phyloP scores from a whole-genome alignment of 2,888 invertebrate species.

The Mantis religiosa region DNA sequence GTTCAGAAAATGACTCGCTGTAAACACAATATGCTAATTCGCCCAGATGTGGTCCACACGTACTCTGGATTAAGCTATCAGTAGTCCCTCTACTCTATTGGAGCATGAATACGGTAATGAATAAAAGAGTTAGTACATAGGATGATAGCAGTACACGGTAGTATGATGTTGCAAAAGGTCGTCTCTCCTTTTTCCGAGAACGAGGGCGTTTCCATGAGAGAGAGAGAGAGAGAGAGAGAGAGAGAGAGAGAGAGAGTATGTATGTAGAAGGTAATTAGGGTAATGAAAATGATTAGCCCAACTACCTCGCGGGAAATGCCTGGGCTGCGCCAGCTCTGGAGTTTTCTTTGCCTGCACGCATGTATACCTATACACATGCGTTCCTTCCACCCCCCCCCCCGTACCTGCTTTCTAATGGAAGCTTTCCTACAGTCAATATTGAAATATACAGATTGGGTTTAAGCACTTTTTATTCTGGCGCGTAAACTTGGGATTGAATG shows the following conservation, averaged over 20 bases:
- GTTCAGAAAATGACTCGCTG: background rate
- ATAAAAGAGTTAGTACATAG: background rate
- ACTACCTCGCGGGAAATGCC: background rate
- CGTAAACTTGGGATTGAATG: background rate
- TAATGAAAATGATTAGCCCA: slow-evolving; percentile 25
- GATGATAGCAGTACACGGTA: background rate
- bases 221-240: too few species aligned
- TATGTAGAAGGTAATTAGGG: slow-evolving; percentile 19
- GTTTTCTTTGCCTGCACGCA: background rate
- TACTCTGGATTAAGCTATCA: background rate
- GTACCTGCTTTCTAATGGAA: background rate
- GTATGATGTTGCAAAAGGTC: background rate
- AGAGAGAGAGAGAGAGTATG: background rate
- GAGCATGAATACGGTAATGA: background rate
- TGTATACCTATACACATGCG: background rate
- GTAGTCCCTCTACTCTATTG: background rate
- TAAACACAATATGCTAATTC: background rate
- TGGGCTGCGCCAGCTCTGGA: background rate
- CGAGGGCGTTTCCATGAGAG: slow-evolving; percentile 9
- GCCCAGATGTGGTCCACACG: background rate
- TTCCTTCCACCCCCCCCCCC: background rate
- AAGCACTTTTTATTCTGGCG: background rate
- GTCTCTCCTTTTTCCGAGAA: background rate
- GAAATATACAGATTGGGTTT: background rate
- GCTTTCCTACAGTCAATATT: background rate